Conservation (phyloP, 2,888 invertebrate species). For the Salticus scenicus region DNA sequence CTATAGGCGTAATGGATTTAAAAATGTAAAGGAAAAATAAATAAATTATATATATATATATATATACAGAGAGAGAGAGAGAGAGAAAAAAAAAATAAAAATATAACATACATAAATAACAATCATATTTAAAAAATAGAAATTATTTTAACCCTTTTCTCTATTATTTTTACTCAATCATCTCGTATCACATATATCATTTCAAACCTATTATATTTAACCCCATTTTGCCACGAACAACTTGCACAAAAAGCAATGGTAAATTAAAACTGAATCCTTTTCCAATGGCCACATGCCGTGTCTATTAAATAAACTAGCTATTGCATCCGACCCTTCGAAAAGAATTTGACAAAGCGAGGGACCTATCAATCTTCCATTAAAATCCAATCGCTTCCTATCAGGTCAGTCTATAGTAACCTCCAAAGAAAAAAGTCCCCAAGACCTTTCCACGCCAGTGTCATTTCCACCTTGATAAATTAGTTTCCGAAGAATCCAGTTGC, state of each 20-base stretch:
- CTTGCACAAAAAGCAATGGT: not conserved
- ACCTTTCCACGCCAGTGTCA: slow-evolving; percentile 15
- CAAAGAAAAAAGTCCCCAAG: not conserved
- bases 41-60: no score
- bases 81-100: no score
- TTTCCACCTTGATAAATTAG: slow-evolving; percentile 17
- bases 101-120: no score
- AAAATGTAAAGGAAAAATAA: no score
- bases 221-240: not conserved
- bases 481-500: slow-evolving; percentile 15
- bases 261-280: slow-evolving; percentile 16
- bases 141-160: no score
- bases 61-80: no score
- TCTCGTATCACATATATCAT: not conserved
- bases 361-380: slow-evolving; percentile 17
- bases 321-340: not conserved
- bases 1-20: no score
- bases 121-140: no score
- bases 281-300: not conserved
- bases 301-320: slow-evolving; percentile 17
- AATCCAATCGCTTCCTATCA: slow-evolving; percentile 17
- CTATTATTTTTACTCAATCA: no score
- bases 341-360: not conserved
- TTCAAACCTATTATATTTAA: not conserved
- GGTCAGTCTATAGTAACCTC: not conserved